Percentiles rank a stretch among this genome's conserved stretches.
Conservation (phyloP, 2,888 invertebrate species). For the Deilephila elpenor region DNA sequence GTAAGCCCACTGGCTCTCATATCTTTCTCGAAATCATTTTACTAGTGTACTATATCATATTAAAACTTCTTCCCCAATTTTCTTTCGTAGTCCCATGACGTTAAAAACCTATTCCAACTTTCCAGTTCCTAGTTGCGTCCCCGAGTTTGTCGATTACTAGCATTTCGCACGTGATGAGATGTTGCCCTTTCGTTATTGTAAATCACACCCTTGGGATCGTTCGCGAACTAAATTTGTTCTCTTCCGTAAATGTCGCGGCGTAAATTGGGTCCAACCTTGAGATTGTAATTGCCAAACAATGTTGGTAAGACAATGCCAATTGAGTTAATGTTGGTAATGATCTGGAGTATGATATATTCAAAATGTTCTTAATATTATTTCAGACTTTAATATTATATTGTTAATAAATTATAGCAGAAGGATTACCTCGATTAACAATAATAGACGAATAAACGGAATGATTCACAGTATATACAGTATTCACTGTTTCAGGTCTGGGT, state of each 20-base stretch:
- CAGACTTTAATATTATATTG: no score
- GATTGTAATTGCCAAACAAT: constrained; percentile 22
- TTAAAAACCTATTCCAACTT: background rate
- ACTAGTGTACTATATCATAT: no score
- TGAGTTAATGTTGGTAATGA: background rate
- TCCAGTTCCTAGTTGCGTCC: background rate
- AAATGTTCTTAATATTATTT: no score
- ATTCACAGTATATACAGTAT: no score
- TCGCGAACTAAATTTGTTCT: constrained; percentile 15
- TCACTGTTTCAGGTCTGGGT: no score
- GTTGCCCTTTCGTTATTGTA: constrained; percentile 17
- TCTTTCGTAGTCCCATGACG: no score
- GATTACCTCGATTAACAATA: no score
- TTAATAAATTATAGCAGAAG: no score
- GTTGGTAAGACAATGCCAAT: background rate
- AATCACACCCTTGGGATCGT: constrained; percentile 19
- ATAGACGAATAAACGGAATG: no score
- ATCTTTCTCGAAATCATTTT: no score
- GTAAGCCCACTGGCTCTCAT: no score
- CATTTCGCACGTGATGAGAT: background rate
- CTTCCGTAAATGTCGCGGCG: constrained; percentile 14
- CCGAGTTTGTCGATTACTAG: background rate
- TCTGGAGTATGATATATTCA: background rate
- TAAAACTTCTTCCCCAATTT: no score
- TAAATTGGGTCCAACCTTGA: background rate